These are phyloP conservation scores for Odobenus rosmarus DNA, from an alignment of 2,113 vertebrate species.

Conservation along the genomic window DNA sequence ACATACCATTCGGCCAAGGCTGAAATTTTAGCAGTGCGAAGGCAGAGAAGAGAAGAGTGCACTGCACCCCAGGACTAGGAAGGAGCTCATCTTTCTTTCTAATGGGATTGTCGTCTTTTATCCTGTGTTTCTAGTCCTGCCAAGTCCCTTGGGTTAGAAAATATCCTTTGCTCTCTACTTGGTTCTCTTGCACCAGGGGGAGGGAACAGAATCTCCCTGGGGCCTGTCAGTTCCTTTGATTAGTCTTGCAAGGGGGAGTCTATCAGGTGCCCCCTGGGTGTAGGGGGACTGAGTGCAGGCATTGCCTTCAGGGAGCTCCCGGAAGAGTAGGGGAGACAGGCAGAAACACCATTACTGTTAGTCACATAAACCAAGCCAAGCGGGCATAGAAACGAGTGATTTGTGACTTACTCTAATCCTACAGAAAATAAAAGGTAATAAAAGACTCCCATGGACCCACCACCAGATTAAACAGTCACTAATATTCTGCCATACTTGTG, in stretches of 20 bases:
- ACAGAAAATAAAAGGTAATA: neutral
- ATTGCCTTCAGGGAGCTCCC: neutral
- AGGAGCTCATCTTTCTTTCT: neutral
- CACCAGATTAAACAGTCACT: neutral
- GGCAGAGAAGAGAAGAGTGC: neutral
- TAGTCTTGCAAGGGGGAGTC: neutral
- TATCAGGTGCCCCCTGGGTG: fast-evolving
- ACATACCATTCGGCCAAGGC: neutral
- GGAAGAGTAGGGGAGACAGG: neutral
- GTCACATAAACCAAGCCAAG: fast-evolving
- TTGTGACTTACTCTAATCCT: neutral
- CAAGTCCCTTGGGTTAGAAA: neutral
- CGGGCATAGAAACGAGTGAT: neutral
- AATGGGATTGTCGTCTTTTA: neutral
- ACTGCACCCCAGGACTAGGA: neutral
- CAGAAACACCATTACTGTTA: neutral
- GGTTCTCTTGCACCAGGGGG: neutral
- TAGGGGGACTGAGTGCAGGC: neutral
- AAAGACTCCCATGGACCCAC: neutral
- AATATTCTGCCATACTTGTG: neutral
- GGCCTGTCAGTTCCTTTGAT: neutral
- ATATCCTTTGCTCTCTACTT: neutral
- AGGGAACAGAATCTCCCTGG: neutral
- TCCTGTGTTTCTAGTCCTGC: neutral
- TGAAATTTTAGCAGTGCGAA: neutral